Evolutionary conservation across 2,113 vertebrate genomes (phyloP).

Genomic region (Vidua macroura): DNA sequence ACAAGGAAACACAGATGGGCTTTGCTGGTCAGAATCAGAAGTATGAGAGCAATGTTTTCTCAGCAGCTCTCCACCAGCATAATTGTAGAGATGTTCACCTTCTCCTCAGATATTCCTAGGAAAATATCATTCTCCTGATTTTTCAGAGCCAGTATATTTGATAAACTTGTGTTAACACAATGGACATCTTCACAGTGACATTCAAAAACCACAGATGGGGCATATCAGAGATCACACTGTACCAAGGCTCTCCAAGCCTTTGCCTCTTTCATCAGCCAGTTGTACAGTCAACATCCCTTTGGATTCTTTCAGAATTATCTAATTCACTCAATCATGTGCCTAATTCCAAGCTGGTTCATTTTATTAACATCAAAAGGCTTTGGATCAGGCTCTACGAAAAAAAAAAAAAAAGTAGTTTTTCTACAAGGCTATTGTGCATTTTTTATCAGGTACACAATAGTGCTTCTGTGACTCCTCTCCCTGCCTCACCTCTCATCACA

Average conservation of each 20-base stretch:
- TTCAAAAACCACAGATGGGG: neutral
- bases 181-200: neutral
- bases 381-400: neutral
- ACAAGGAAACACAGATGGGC: neutral
- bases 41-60: neutral
- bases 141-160: neutral
- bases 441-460: slow-evolving; percentile 3
- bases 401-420: neutral
- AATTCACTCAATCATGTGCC: neutral
- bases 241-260: neutral
- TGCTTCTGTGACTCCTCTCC: neutral
- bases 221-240: neutral
- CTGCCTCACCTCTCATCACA: neutral
- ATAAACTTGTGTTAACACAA: neutral
- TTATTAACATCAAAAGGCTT: slow-evolving; percentile 29
- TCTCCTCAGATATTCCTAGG: neutral
- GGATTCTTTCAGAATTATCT: slow-evolving; percentile 7
- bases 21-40: neutral
- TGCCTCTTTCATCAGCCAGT: slow-evolving; percentile 13
- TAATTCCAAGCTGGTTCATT: slow-evolving; percentile 1
- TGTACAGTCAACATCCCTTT: neutral
- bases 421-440: neutral
- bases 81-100: neutral
- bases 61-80: neutral
- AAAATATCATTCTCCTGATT: neutral